These are phyloP conservation scores for Saturnia pavonia DNA, from an alignment of 2,888 invertebrate genomes.

Conservation along the genomic window DNA sequence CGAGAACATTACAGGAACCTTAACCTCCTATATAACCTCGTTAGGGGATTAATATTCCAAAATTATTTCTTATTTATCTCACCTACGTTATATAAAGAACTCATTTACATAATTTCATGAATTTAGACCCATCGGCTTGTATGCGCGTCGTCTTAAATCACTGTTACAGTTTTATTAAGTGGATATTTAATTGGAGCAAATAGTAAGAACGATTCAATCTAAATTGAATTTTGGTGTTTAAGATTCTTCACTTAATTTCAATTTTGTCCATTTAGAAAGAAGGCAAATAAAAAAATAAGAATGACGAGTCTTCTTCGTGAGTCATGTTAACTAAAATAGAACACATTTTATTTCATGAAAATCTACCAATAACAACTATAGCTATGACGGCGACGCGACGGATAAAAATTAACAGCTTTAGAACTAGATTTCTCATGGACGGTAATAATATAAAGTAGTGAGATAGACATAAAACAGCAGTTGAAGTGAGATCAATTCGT, in stretches of 20 bases:
- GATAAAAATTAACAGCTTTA: neutral
- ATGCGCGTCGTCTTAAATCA: too few species aligned
- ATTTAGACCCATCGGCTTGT: too few species aligned
- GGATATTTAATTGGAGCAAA: too few species aligned
- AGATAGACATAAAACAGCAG: neutral
- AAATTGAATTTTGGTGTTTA: neutral
- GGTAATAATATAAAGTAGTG: neutral
- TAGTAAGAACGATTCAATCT: too few species aligned
- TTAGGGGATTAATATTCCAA: too few species aligned
- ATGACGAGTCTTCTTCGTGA: neutral
- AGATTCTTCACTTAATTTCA: neutral
- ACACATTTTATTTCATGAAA: neutral
- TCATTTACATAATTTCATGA: too few species aligned
- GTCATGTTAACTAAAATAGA: slow-evolving; percentile 1
- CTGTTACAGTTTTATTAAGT: too few species aligned
- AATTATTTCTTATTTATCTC: too few species aligned
- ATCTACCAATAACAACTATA: neutral
- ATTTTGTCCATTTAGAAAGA: neutral
- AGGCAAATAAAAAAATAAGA: neutral
- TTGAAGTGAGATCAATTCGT: neutral
- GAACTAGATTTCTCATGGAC: neutral
- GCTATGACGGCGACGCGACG: neutral
- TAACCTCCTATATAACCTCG: too few species aligned
- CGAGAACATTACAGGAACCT: too few species aligned
- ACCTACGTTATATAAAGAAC: too few species aligned